Base-by-base conservation (phyloP, 2,888 invertebrate species). In the Hemaris fuciformis region DNA sequence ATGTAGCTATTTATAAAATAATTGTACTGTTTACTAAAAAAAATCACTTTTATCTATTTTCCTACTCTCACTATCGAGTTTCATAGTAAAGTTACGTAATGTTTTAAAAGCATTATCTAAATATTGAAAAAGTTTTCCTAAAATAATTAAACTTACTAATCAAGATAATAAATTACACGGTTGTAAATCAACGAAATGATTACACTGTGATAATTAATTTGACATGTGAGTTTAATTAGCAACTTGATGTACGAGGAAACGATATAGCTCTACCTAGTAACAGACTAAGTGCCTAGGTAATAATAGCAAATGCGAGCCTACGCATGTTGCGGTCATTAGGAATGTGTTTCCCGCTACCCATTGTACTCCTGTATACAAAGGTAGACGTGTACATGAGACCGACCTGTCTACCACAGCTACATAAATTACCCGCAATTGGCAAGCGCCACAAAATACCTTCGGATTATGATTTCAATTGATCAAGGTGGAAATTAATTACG, bases 351-450 rank as follows among this genome's bases (percentile, higher is more conserved):
- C 69, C 53, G 31, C 15, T 18, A 18, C 18, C 53, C 15, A 53
- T 53, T 53, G 53, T 71, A 64, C 67, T 57, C 60, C 66, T 66
- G 64, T 64, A 60, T 63, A 46, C 60, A 62, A 67, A 66, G 61
- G 62, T 60, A 61, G 64, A 48, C 63, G 72, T 64, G 65, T 71
- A 64, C 64, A 69, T 65, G 57, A 69, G 69, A 62, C 69, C 60
- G 60, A 57, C 59, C 64, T 61, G 43, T 60, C 63, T 59, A 64
- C 71, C 69, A 60, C 72, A 66, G 53, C 27, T 57, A 69, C 69
- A 69, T 72, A 72, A 73, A 72, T 72, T 73, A 69, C 48, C 53
- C 60, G 56, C 64, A 71, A 70, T 65, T 67, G 66, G 68, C 68
- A 71, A 69, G 72, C 53, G 53, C 53, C 53, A 53, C 25, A 48